These are phyloP conservation scores for Lasius platythorax DNA, from an alignment of 2,888 invertebrate species.

Conservation along the genomic window DNA sequence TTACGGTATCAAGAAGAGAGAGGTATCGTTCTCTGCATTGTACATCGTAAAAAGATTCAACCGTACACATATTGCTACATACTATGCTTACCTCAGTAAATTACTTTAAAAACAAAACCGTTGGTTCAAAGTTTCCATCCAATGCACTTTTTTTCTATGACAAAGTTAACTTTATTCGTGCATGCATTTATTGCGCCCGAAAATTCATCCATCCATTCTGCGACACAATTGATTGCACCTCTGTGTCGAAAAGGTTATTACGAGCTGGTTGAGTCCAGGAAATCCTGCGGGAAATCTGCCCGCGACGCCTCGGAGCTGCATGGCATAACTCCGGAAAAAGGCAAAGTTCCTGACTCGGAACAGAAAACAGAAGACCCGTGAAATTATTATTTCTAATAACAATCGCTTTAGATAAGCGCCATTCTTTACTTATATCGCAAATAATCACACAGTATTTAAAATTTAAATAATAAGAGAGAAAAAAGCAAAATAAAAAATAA, in stretches of 20 bases:
- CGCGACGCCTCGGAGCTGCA: slow-evolving; percentile 31
- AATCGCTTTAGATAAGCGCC: not conserved
- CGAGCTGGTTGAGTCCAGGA: slow-evolving; percentile 28
- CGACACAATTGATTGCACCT: slow-evolving; percentile 26
- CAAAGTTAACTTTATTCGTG: not conserved
- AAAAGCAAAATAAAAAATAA: not conserved
- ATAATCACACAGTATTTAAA: not conserved
- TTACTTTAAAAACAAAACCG: not conserved
- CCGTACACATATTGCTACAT: not conserved
- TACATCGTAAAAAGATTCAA: slow-evolving; percentile 5
- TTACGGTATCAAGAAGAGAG: slow-evolving; percentile 52
- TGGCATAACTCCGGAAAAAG: slow-evolving; percentile 15
- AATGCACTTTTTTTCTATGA: slow-evolving; percentile 6
- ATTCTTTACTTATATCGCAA: not conserved
- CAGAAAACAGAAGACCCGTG: not conserved
- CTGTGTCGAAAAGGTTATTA: slow-evolving; percentile 41
- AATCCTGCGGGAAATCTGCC: slow-evolving; percentile 34
- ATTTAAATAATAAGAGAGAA: not conserved
- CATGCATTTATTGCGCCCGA: slow-evolving; percentile 1
- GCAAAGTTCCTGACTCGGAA: not conserved
- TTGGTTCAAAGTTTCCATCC: not conserved
- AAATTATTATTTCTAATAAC: not conserved
- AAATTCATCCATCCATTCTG: slow-evolving; percentile 25
- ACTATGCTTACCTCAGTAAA: not conserved
- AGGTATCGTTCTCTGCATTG: slow-evolving; percentile 24